Percentiles rank a stretch among this genome's conserved stretches.
phyloP scores from a whole-genome alignment of 2,113 vertebrate genomes.

The Bolborhynchus lineola region DNA sequence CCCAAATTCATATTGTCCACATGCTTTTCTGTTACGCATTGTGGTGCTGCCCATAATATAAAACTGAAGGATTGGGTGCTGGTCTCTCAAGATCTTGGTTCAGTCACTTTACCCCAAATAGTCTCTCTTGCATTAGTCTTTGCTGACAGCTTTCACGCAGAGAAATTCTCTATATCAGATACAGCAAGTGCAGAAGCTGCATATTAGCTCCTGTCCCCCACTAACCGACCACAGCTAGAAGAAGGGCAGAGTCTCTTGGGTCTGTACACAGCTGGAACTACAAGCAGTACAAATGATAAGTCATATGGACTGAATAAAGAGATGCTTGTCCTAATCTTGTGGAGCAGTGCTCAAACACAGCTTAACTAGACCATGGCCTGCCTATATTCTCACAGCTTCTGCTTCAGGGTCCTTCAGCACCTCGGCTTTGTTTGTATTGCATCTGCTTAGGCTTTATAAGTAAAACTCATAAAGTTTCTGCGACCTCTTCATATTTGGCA shows the following conservation, averaged over 20 bases:
- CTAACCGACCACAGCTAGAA: background rate
- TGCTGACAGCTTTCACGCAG: background rate
- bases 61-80: background rate
- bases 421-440: rapidly evolving
- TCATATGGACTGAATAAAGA: background rate
- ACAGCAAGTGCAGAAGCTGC: background rate
- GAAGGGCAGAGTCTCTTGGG: background rate
- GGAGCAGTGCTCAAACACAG: background rate
- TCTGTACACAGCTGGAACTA: background rate
- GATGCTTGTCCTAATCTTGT: background rate
- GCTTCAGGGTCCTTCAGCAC: background rate
- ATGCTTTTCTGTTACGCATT: background rate
- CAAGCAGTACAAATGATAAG: background rate
- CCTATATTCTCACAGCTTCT: background rate
- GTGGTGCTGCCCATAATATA: background rate
- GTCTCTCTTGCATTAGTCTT: background rate
- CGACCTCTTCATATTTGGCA: background rate
- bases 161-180: background rate
- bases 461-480: background rate
- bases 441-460: background rate
- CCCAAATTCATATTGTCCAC: background rate
- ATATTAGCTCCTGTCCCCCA: background rate
- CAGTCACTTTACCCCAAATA: background rate
- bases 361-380: background rate
- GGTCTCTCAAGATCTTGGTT: background rate